Evolutionary conservation across 1,140 invertebrate species (phyloP).

Genomic region (Ostrea edulis): DNA sequence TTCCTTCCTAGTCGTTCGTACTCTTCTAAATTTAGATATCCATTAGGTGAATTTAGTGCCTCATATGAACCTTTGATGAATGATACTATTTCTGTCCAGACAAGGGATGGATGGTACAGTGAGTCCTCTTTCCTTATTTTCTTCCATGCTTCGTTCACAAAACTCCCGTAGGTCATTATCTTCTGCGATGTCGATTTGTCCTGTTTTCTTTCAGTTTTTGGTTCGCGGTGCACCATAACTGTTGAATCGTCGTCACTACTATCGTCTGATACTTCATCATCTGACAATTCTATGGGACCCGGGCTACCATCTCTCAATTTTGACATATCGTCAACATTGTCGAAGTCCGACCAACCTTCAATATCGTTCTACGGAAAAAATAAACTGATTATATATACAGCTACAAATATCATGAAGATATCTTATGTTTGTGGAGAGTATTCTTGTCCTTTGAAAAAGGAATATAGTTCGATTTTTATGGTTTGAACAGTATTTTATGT

Average conservation of each 20-base stretch:
- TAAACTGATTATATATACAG: no score
- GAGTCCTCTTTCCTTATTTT: slow-evolving; percentile 65
- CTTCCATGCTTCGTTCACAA: slow-evolving; percentile 70
- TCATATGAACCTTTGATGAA: slow-evolving; percentile 75
- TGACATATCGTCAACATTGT: slow-evolving; percentile 60
- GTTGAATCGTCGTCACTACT: slow-evolving; percentile 44
- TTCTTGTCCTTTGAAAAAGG: no score
- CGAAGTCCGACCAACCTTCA: slow-evolving; percentile 68
- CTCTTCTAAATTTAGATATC: slow-evolving; percentile 63
- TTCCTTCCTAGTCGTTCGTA: slow-evolving; percentile 70
- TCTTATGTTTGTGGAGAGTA: no score
- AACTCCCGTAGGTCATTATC: slow-evolving; percentile 73
- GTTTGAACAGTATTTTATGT: no score
- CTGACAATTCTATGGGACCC: background rate
- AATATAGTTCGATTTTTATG: no score
- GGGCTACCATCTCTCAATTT: slow-evolving; percentile 25
- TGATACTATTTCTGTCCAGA: slow-evolving; percentile 76
- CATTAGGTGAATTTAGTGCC: slow-evolving; percentile 57
- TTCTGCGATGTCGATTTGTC: slow-evolving; percentile 54
- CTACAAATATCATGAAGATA: no score
- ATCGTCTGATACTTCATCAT: slow-evolving; percentile 41
- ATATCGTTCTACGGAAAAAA: slow-evolving; percentile 35
- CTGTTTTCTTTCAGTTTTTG: background rate
- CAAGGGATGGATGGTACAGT: slow-evolving; percentile 69
- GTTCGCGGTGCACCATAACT: background rate